Evolutionary conservation across 2,797 vertebrate species (phyloP).

Genomic region (Argyrosomus regius): DNA sequence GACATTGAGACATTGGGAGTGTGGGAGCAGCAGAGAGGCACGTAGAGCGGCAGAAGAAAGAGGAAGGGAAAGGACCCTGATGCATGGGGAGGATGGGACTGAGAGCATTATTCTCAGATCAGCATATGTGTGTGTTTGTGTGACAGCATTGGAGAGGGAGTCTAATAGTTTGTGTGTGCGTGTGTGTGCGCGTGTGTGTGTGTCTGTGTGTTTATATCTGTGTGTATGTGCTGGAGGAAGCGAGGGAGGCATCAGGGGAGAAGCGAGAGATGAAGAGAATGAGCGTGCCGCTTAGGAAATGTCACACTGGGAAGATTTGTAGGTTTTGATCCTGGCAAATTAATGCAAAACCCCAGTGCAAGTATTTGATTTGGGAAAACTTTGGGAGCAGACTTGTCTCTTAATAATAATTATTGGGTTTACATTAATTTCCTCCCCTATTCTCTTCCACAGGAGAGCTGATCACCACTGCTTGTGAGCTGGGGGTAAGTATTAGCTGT

Average conservation of each 20-base stretch:
- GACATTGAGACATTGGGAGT: conserved; percentile 78
- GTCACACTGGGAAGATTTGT: conserved; percentile 99
- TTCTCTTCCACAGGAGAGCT: conserved; percentile 99
- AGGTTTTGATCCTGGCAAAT: conserved; percentile 99
- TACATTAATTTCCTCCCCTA: conserved; percentile 95
- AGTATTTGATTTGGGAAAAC: conserved; percentile 99
- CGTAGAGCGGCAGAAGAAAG: conserved; percentile 70
- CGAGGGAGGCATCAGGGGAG: conserved; percentile 82
- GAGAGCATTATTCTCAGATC: conserved; percentile 82
- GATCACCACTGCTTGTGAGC: conserved; percentile 99
- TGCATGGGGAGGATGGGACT: conserved; percentile 80
- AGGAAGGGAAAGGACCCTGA: conserved; percentile 72
- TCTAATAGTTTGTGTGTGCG: conserved; percentile 77
- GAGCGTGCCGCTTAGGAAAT: conserved; percentile 92
- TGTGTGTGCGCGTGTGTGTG: conserved; percentile 59
- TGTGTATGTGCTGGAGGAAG: conserved; percentile 60
- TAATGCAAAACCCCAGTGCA: conserved; percentile 99
- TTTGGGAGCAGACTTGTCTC: conserved; percentile 99
- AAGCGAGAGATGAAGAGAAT: conserved; percentile 85
- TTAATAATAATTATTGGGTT: conserved; percentile 99
- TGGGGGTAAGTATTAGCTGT: conserved; percentile 99
- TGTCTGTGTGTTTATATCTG: conserved; percentile 56
- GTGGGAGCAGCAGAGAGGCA: conserved; percentile 72
- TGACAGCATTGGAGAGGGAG: conserved; percentile 78
- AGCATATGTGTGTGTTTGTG: conserved; percentile 82